These are phyloP conservation scores for Neelides sp. DNA, from an alignment of 1,140 invertebrate species.

Conservation along the genomic window DNA sequence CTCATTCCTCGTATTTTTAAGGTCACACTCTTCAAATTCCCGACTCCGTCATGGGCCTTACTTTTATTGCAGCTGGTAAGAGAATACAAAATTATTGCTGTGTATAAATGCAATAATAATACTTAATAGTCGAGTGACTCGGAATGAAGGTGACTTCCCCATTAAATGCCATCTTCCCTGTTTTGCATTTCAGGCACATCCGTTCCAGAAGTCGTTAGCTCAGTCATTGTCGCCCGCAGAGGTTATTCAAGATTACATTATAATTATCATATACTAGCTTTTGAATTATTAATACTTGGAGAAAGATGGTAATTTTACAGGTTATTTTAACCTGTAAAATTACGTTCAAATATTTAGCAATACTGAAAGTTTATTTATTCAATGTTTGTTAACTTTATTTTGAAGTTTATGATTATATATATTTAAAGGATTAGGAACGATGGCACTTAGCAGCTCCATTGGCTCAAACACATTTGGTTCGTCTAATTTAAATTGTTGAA, in stretches of 20 bases:
- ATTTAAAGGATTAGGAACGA: constrained; percentile 38
- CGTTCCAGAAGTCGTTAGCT: constrained; percentile 74
- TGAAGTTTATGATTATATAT: neutral
- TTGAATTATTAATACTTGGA: too few species aligned
- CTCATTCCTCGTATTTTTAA: too few species aligned
- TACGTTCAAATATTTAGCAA: neutral
- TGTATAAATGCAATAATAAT: too few species aligned
- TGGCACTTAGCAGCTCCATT: constrained; percentile 41
- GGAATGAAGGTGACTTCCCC: too few species aligned
- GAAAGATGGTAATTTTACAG: constrained; percentile 11
- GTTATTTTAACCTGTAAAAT: neutral
- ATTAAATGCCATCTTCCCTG: too few species aligned
- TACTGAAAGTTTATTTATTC: neutral
- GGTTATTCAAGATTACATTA: too few species aligned
- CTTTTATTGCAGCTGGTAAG: constrained; percentile 52
- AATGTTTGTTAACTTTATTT: neutral
- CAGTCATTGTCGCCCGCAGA: constrained; percentile 51
- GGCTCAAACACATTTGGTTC: constrained; percentile 43
- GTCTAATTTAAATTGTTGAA: neutral
- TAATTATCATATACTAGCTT: too few species aligned
- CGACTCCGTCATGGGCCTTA: constrained; percentile 80
- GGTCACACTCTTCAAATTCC: constrained; percentile 61
- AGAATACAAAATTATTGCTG: too few species aligned
- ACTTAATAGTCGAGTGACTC: too few species aligned
- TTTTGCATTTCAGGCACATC: constrained; percentile 67